A percentile compares a stretch with the other conserved stretches of the same genome.
phyloP scores from a whole-genome alignment of 1,140 invertebrate genomes.

The Propsilocerus akamusi region DNA sequence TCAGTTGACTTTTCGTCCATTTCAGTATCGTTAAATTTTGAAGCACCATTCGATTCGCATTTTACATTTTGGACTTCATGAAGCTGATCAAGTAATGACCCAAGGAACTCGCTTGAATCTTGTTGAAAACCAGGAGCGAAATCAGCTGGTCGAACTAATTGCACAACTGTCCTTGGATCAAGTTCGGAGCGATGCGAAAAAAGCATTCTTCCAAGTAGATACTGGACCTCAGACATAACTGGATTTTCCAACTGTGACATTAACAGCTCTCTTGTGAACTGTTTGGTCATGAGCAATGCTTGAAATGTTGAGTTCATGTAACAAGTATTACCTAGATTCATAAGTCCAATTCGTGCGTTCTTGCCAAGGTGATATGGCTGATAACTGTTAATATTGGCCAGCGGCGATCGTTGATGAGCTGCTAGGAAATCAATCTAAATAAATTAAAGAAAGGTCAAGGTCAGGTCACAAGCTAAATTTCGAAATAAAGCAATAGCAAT shows the following conservation, averaged over 20 bases:
- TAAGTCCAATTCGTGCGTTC: conserved; percentile 46
- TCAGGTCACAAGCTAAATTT: too few relatives aligned
- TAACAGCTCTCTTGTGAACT: conserved; percentile 40
- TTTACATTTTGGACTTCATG: conserved; percentile 43
- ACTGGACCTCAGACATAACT: conserved; percentile 46
- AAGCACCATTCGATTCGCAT: conserved; percentile 2
- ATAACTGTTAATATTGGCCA: too few relatives aligned
- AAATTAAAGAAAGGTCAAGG: too few relatives aligned
- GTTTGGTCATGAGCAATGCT: conserved; percentile 59
- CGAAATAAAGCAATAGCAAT: too few relatives aligned
- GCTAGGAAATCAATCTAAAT: not conserved
- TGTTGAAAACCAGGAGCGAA: conserved; percentile 61
- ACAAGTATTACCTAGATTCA: conserved; percentile 73
- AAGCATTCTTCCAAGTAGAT: conserved; percentile 52
- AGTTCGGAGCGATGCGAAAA: conserved; percentile 41
- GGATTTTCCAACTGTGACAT: conserved; percentile 25
- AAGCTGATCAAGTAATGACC: conserved; percentile 49
- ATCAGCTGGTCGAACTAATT: conserved; percentile 46
- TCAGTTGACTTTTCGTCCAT: not conserved
- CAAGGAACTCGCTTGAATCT: conserved; percentile 74
- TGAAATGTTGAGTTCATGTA: conserved; percentile 77
- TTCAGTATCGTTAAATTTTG: conserved; percentile 5
- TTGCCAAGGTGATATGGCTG: conserved; percentile 4
- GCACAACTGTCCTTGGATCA: conserved; percentile 47
- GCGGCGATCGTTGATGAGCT: not conserved